Conservation (phyloP, 1,140 invertebrate species). For the Nebria ingens region DNA sequence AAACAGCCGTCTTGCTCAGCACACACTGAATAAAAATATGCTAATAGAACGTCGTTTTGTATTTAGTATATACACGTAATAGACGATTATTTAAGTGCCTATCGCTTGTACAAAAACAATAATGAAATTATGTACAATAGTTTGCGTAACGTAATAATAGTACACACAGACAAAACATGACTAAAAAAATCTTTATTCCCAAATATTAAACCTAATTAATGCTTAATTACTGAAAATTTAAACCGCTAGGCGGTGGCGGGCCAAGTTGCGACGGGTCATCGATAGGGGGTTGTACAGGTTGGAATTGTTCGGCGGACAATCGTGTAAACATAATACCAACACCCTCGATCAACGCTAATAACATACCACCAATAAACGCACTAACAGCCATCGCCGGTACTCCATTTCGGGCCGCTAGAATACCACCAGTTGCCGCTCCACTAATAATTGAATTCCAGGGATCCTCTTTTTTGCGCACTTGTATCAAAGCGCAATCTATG, state of each 20-base stretch:
- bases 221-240: slow-evolving; percentile 9
- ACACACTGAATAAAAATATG: no score
- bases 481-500: slow-evolving; percentile 92
- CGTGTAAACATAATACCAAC: slow-evolving; percentile 87
- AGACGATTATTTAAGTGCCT: no score
- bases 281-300: slow-evolving; percentile 58
- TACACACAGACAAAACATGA: not conserved
- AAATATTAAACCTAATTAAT: not conserved
- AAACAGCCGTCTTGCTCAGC: no score
- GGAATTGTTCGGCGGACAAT: slow-evolving; percentile 81
- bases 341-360: slow-evolving; percentile 94
- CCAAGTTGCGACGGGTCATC: slow-evolving; percentile 50
- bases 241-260: slow-evolving; percentile 15
- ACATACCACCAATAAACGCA: slow-evolving; percentile 86
- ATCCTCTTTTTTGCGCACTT: slow-evolving; percentile 93
- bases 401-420: slow-evolving; percentile 90
- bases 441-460: slow-evolving; percentile 98
- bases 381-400: slow-evolving; percentile 90
- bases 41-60: no score
- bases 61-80: no score
- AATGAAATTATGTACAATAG: slow-evolving; percentile 5
- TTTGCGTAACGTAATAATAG: not conserved
- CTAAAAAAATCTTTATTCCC: not conserved
- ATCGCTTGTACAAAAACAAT: not conserved
- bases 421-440: slow-evolving; percentile 89